Base-by-base conservation (phyloP, 2,113 vertebrate genomes). In the Condylura cristata region DNA sequence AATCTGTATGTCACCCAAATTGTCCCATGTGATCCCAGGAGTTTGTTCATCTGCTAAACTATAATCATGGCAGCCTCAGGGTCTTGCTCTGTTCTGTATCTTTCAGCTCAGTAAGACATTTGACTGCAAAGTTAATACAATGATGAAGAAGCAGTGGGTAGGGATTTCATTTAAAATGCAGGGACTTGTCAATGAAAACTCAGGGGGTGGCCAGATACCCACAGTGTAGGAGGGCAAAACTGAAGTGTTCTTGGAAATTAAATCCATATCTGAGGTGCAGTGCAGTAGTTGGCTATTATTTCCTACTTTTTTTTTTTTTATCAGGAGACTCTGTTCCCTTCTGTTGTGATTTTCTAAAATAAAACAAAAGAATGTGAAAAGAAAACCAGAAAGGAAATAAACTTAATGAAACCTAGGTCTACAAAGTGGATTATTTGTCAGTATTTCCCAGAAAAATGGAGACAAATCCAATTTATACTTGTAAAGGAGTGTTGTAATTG, bases 151-250 rank as follows among this genome's bases (percentile, higher is more conserved):
- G 61, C 53, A 72, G 86, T 32, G 72, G 70, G 44, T 82, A 86
- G 10, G 2, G 53, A 81, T 93, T 97, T 93, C 84, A 87, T 65
- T 94, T 96, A 94, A 78, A 95, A 89, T 87, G n/a, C 17, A 86
- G 53, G 53, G 84, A 78, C 28, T 72, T 81, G 78, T 65, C 60
- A 34, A 53, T 94, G 93, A 96, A 96, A 89, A 86, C 86, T 61
- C 60, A 5, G 18, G 48, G 30, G 74, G 81, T 92, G 88, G 84
- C 17, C 48, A 84, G 53, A 5, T 58, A 66, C 53, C 8, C 0
- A 39, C 70, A 41, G 66, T 78, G 70, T 53, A 60, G 84, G 53
- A 53, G 75, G 71, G 16, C 56, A 30, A 82, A 95, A 60, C 95
- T 76, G 30, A 92, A 95, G 20, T 32, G 65, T 66, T 84, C 56